Evolutionary conservation across 2,113 vertebrate genomes (phyloP), one percentile per base, ranked within the genome.

Genomic region (Lophius piscatorius): DNA sequence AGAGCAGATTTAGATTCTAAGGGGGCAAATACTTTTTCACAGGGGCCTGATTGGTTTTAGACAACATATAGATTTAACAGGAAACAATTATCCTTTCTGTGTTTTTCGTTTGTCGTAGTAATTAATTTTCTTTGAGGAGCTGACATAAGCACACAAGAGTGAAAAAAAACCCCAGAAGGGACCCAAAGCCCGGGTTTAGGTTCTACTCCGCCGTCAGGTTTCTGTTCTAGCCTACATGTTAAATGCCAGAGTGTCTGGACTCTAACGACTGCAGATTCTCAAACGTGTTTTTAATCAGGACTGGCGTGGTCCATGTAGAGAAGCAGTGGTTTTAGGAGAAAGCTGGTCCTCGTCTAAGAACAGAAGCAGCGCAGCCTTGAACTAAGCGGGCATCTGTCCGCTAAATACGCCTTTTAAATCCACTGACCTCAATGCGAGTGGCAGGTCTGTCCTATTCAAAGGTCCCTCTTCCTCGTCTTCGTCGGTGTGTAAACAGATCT

Each of bases 361-460:
- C 23, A 62, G 31, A 47, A 70, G 13, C 9, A 2, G 14, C 57
- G 24, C n/a, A 50, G 24, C 57, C 42, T 63, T 80, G 74, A 81
- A 75, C 60, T 23, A 68, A 62, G 33, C 28, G 50, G 74, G 69
- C 70, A 78, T 78, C 73, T 84, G 80, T 72, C 76, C 42, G 56
- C 54, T 82, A 61, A 79, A 85, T 84, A 29, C 42, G 48, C 47
- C 24, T 63, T 61, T 51, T 62, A 45, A 68, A 81, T 74, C 52
- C 66, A 63, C 8, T 87, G 83, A 88, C 87, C 87, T 76, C 49
- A 59, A 82, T 82, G 74, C 55, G 62, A 81, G 73, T 79, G 76
- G 78, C 87, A 86, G 77, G 50, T 67, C 63, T 66, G 80, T 85
- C 76, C 81, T 87, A 84, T 86, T 86, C 80, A 86, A 90, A 85